Evolutionary conservation across 2,113 vertebrate species (phyloP), one percentile per base, ranked within the genome.

Genomic region (Xiphorhynchus elegans): DNA sequence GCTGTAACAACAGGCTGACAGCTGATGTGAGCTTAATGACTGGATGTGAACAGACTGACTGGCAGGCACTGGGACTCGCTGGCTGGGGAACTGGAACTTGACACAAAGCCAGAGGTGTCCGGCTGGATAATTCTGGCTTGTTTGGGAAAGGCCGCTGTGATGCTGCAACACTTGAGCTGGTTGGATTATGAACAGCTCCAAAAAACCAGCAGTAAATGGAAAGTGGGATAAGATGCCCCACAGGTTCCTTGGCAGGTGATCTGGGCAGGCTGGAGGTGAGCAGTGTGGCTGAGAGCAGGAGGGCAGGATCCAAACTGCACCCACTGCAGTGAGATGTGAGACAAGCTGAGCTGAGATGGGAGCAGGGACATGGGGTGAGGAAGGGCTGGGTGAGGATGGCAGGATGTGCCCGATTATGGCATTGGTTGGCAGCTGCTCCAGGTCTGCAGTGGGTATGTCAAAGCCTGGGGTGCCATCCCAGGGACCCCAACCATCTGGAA

Each of bases 401-500:
- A 78, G 37, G 40, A 42, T 42, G 40, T 42, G 40, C 28, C 66
- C 68, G 13, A 77, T 60, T 9, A 1, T 33, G 24, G 66, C 1
- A 8, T 73, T 64, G 86, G 77, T 26, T 88, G 89, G 90, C 80
- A 90, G 82, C 90, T 95, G 84, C 69, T 86, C 63, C 53, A 66
- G 39, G 58, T 40, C 63, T 42, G 40, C 2, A 7, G 53, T 80
- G 84, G 83, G 87, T n/a, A 17, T 70, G 62, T 77, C 86, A 94
- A 83, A 92, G 87, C 89, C 75, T 72, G 81, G 50, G 75, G 29
- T 93, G 93, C 90, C 87, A 89, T 33, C 62, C 37, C 37, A 81
- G 93, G 91, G 83, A 90, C 95, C 88, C 95, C 15, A n/a, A n/a
- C 80, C 94, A 93, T 66, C 95, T 96, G 93, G 91, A 86, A 74